Evolutionary conservation across 2,113 vertebrate genomes (phyloP).

Genomic region (Campylomormyrus numenius): DNA sequence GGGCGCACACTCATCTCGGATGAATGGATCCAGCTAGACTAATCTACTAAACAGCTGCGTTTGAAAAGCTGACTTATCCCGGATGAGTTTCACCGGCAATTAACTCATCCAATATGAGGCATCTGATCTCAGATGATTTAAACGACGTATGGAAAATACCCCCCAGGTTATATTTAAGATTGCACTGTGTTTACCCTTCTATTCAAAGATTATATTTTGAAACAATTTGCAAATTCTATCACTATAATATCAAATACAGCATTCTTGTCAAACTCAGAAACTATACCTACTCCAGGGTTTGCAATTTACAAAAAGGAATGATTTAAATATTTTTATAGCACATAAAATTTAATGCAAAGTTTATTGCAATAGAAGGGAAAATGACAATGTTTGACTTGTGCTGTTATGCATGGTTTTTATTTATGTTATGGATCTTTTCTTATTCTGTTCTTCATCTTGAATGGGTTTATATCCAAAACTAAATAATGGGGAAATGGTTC

Average conservation of each 20-base stretch:
- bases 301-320: not conserved
- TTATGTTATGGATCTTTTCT: conserved; percentile 32
- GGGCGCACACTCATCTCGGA: no score
- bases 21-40: no score
- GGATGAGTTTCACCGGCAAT: no score
- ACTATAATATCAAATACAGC: not conserved
- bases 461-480: conserved; percentile 62
- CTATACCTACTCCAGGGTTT: not conserved
- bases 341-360: conserved; percentile 28
- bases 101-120: no score
- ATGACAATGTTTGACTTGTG: conserved; percentile 53
- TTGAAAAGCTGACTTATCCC: no score
- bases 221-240: not conserved
- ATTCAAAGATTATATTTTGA: not conserved
- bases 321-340: conserved; percentile 60
- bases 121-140: no score
- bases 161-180: not conserved
- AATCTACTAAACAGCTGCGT: no score
- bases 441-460: conserved; percentile 48
- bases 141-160: no score
- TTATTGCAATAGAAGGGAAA: conserved; percentile 48
- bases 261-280: not conserved
- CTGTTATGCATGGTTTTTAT: not conserved
- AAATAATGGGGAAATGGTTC: not conserved
- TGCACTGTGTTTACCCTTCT: not conserved